phyloP scores from a whole-genome alignment of 2,888 invertebrate species.

The Drosophila mimica region DNA sequence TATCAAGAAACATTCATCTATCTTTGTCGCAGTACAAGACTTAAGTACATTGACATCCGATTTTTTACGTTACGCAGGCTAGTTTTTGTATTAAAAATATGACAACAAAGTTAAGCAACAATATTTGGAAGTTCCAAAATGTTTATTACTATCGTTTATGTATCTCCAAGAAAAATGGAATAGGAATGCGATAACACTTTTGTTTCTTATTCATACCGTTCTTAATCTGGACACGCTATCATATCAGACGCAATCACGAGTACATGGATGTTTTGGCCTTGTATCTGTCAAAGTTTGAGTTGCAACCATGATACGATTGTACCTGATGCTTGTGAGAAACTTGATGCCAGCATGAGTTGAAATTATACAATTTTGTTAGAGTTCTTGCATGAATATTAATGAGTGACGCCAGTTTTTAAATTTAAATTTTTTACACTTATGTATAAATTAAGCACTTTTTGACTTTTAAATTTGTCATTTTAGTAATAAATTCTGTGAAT shows the following conservation, averaged over 20 bases:
- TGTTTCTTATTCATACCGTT: background rate
- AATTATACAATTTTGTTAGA: slow-evolving; percentile 26
- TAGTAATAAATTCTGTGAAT: background rate
- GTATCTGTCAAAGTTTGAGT: slow-evolving; percentile 28
- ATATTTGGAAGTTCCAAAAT: background rate
- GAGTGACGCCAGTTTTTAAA: background rate
- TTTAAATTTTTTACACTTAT: background rate
- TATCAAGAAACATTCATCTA: background rate
- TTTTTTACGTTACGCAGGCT: background rate
- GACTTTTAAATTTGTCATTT: background rate
- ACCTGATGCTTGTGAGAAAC: slow-evolving; percentile 1
- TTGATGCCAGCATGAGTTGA: slow-evolving; percentile 16
- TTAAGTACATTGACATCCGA: background rate
- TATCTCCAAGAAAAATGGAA: no score
- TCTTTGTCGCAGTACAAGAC: background rate
- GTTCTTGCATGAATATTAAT: slow-evolving; percentile 32
- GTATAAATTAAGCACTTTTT: background rate
- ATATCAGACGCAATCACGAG: slow-evolving; percentile 3
- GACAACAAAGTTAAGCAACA: background rate
- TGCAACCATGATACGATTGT: background rate
- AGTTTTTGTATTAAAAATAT: no score
- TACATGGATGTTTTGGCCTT: slow-evolving; percentile 2
- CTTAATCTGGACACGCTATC: slow-evolving; percentile 6
- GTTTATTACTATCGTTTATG: no score
- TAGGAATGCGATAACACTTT: background rate